Evolutionary conservation across 2,797 vertebrate genomes (phyloP).

Genomic region (Phyllotis vaccarum): DNA sequence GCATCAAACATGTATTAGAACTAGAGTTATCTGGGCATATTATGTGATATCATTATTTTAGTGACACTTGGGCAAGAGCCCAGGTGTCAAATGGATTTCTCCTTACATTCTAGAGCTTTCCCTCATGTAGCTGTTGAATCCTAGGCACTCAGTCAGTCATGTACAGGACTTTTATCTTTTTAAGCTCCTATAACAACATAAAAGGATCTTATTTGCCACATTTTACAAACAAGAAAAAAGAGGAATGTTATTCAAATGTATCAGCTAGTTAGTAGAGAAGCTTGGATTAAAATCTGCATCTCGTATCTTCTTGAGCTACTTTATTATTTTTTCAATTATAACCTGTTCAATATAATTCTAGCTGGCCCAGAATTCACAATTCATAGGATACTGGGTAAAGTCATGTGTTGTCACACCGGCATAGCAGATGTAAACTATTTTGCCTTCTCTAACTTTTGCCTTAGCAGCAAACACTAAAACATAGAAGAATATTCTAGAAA

Average conservation of each 20-base stretch:
- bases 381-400: background rate
- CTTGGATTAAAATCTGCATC: background rate
- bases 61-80: background rate
- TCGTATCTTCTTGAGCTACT: background rate
- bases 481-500: slow-evolving; percentile 7
- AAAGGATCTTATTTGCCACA: background rate
- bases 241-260: background rate
- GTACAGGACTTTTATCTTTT: background rate
- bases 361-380: background rate
- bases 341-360: background rate
- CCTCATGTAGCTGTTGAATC: background rate
- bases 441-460: background rate
- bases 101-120: background rate
- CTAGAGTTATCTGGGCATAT: background rate
- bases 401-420: background rate
- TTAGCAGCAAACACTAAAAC: background rate
- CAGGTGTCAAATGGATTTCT: background rate
- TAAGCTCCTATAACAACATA: background rate
- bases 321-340: background rate
- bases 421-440: background rate
- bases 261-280: background rate
- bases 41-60: background rate
- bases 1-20: background rate
- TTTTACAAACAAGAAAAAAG: slow-evolving; percentile 5
- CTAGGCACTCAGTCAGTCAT: background rate